Conservation (phyloP, 2,888 invertebrate genomes). For the Carterocephalus palaemon region DNA sequence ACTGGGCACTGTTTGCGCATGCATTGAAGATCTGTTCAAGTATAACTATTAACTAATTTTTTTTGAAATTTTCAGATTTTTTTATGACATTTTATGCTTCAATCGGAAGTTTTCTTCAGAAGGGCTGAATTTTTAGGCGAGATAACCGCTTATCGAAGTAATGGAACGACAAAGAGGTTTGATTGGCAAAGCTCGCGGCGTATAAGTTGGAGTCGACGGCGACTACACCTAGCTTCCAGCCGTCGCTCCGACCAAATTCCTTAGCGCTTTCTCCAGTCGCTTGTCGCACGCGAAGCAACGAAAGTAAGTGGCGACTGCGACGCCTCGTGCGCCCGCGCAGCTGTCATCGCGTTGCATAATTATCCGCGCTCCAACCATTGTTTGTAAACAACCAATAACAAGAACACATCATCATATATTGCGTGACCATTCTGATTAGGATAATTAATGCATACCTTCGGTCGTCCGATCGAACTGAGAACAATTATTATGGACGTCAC, state of each 20-base stretch:
- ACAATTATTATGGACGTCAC: conserved; percentile 19
- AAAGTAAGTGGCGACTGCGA: conserved; percentile 70
- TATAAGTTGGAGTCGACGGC: too few relatives aligned
- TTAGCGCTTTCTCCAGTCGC: conserved; percentile 72
- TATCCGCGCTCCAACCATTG: conserved; percentile 69
- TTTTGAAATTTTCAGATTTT: too few relatives aligned
- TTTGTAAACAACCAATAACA: conserved; percentile 71
- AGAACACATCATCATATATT: conserved; percentile 52
- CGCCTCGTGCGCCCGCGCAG: conserved; percentile 45
- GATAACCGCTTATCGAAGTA: too few relatives aligned
- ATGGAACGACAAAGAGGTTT: too few relatives aligned
- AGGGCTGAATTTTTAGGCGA: too few relatives aligned
- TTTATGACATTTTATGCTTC: too few relatives aligned
- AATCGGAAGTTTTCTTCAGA: too few relatives aligned
- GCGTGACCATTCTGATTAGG: conserved; percentile 65
- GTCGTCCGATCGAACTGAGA: conserved; percentile 14
- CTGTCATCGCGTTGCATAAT: conserved; percentile 75
- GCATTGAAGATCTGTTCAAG: too few relatives aligned
- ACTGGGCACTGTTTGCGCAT: too few relatives aligned
- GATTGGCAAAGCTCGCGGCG: too few relatives aligned
- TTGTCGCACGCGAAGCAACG: conserved; percentile 57
- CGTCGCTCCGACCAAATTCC: conserved; percentile 63
- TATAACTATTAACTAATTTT: too few relatives aligned
- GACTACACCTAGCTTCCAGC: too few relatives aligned
- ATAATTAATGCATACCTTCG: conserved; percentile 31